Evolutionary conservation across 1,140 invertebrate species (phyloP).

Genomic region (Neodiprion pinetum): DNA sequence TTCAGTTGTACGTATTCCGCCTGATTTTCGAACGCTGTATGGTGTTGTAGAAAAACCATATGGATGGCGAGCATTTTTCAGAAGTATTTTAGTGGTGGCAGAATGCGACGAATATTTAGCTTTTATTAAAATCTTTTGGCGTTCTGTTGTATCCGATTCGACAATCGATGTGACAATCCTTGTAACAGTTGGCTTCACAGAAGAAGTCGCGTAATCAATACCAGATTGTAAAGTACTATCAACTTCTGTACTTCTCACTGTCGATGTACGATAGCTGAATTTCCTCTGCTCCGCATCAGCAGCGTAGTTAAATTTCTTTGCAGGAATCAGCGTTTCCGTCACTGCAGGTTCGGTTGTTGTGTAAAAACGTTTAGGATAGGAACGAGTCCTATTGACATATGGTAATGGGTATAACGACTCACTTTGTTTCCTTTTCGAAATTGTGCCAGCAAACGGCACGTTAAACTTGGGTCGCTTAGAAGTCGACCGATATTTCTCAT

Average conservation of each 20-base stretch:
- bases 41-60: constrained; percentile 13
- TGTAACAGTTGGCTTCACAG: constrained; percentile 52
- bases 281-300: constrained; percentile 52
- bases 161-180: constrained; percentile 60
- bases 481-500: not conserved
- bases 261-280: constrained; percentile 21
- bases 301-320: constrained; percentile 54
- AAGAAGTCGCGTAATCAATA: constrained; percentile 36
- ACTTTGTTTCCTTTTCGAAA: not conserved
- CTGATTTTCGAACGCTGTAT: not conserved
- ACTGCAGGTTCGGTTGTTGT: constrained; percentile 38
- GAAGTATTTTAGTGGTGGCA: constrained; percentile 47
- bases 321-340: constrained; percentile 54
- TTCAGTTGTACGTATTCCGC: not conserved
- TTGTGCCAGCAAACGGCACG: not conserved
- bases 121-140: constrained; percentile 58
- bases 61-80: constrained; percentile 28
- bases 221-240: constrained; percentile 22
- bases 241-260: not conserved
- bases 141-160: constrained; percentile 59
- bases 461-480: not conserved
- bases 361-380: constrained; percentile 37
- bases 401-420: not conserved
- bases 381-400: constrained; percentile 36
- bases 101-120: constrained; percentile 56